Base-by-base conservation (phyloP, 2,888 invertebrate species). In the Rhodophaea formosa region DNA sequence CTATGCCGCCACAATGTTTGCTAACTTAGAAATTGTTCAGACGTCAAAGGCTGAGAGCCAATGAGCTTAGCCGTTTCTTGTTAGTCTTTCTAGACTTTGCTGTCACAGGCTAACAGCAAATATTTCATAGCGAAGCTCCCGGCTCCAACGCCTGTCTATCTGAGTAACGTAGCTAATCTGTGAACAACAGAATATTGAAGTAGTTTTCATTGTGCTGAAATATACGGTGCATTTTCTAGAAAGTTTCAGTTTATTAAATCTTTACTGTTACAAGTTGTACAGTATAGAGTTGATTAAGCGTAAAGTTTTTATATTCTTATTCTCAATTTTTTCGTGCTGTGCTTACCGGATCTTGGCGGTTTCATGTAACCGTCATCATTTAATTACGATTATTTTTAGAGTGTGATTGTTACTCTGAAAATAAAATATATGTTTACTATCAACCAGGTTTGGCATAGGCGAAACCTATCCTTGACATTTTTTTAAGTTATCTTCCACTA, bases 1-100 rank as follows among this genome's bases (percentile, higher is more conserved):
- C 55, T 17, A 46, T 55, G 45, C 35, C 8, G 3, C 54, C 46
- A 45, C 46, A 29, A 7, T 45, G 55, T 46, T 55, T 16, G 14
- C 35, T 7, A 51, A 51, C 51, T 51, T 32, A 15, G 51, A 51
- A 51, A 51, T 51, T 51, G 35, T 51, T 51, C 35, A 51, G 51
- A 51, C 35, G 7, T 35, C 51, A 51, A 35, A 51, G 51, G 7
- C 35, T n/a, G 16, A 17, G 10, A 7, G 16, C 2, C 39, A 17
- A 51, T 10, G 17, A n/a, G 51, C 35, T 51, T 51, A 51, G 51
- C 17, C n/a, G 30, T 39, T 39, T 51, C 35, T 51, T 35, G 51
- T 51, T 51, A 51, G 51, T 17, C 51, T 51, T 39, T 51, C 16
- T 39, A 51, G 35, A 51, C 35, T 35, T 35, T 12, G 17, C 17